phyloP scores from a whole-genome alignment of 2,888 invertebrate genomes.

The Geophilus truncorum region DNA sequence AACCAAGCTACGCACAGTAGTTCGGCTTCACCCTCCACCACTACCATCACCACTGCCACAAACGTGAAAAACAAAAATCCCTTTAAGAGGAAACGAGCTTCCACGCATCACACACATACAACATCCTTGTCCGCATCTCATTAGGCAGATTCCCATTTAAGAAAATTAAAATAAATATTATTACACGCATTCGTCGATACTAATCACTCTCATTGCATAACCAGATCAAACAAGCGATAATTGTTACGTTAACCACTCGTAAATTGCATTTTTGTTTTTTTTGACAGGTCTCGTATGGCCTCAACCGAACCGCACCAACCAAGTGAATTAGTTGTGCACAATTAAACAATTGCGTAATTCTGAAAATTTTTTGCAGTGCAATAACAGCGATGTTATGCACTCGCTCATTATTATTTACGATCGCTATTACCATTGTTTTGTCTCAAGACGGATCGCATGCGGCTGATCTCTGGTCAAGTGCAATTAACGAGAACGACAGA shows the following conservation, averaged over 20 bases:
- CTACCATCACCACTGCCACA: neutral
- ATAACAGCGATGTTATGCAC: no score
- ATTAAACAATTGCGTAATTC: neutral
- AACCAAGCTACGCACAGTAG: neutral
- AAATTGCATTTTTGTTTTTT: no score
- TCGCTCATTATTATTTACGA: no score
- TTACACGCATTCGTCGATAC: neutral
- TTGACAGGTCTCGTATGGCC: no score
- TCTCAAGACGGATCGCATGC: no score
- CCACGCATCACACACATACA: neutral
- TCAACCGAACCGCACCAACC: no score
- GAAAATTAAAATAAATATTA: neutral
- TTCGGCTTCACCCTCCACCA: neutral
- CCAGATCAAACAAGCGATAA: neutral
- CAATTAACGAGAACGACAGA: no score
- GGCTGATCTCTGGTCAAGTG: no score
- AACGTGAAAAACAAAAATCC: slow-evolving; percentile 4
- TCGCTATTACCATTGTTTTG: no score
- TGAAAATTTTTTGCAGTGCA: no score
- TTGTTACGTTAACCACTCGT: neutral
- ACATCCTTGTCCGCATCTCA: neutral
- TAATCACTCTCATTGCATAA: no score
- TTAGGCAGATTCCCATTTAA: neutral
- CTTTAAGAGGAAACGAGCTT: neutral
- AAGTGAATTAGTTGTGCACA: no score